Evolutionary conservation across 2,113 vertebrate species (phyloP), one percentile per base, ranked within the genome.

Genomic region (Xyrauchen texanus): DNA sequence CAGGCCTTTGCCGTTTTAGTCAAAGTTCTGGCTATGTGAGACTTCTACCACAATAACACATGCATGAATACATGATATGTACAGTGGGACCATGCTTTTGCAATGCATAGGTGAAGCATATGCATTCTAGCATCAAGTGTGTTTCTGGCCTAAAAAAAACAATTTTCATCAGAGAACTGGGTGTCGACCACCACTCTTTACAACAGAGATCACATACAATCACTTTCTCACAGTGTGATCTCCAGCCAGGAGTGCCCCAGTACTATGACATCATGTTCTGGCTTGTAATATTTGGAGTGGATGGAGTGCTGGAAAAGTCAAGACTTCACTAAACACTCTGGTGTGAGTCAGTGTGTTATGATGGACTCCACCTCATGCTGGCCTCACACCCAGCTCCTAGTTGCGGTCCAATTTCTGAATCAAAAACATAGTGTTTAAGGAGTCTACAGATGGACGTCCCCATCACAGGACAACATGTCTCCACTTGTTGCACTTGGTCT

Each of bases 221-320:
- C 51, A 55, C 52, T 46, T 76, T 71, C n/a, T 44, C 53, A 10
- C 46, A 63, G 7, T 52, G 21, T 9, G 16, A 63, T 80, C 60
- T 46, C 15, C 52, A 53, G 57, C 68, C 46, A 44, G 34, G 53
- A 13, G 7, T 60, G 53, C 63, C 53, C 64, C 68, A 62, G 21
- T 34, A 15, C 68, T 69, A 70, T 84, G 70, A 76, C 52, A 9
- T 81, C 82, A 81, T 78, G 15, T 7, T 67, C 79, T 80, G 67
- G 67, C 78, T 46, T 7, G 4, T n/a, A 34, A 61, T 69, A 34
- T 15, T 55, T 68, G 58, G 55, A 61, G 21, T 46, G 49, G 15
- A 72, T 69, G 15, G 53, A 75, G 16, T 60, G 70, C 51, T 63
- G 76, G 81, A 62, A 78, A 78, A 78, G 21, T 68, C 46, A n/a